Conservation (phyloP, 2,113 vertebrate genomes). For the Coptodon bakossiorum region DNA sequence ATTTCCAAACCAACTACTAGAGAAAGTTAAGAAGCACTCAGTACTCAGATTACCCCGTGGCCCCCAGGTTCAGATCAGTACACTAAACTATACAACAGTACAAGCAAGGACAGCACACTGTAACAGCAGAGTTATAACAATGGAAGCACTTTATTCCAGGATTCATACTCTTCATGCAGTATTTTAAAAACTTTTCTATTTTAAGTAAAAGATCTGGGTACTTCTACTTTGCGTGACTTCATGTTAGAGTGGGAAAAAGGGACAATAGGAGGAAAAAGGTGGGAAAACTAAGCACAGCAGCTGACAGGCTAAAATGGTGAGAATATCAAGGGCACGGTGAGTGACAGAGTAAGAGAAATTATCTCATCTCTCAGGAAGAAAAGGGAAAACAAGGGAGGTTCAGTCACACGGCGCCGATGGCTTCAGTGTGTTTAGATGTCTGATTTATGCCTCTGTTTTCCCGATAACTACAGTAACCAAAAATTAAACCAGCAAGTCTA, state of each 20-base stretch:
- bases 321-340: neutral
- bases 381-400: neutral
- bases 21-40: neutral
- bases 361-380: neutral
- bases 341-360: neutral
- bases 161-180: neutral
- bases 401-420: neutral
- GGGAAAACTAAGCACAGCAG: neutral
- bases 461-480: neutral
- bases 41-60: neutral
- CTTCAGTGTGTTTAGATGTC: neutral
- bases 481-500: neutral
- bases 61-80: neutral
- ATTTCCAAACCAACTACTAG: neutral
- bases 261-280: neutral
- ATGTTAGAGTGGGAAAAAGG: neutral
- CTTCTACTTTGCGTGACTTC: neutral
- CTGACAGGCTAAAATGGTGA: neutral
- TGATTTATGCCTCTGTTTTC: neutral
- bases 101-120: neutral
- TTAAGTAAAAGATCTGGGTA: neutral
- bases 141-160: neutral
- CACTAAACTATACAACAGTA: neutral
- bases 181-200: neutral
- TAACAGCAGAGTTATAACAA: neutral